These are phyloP conservation scores for Himalopsyche japonica DNA, from an alignment of 2,888 invertebrate species.

Conservation along the genomic window DNA sequence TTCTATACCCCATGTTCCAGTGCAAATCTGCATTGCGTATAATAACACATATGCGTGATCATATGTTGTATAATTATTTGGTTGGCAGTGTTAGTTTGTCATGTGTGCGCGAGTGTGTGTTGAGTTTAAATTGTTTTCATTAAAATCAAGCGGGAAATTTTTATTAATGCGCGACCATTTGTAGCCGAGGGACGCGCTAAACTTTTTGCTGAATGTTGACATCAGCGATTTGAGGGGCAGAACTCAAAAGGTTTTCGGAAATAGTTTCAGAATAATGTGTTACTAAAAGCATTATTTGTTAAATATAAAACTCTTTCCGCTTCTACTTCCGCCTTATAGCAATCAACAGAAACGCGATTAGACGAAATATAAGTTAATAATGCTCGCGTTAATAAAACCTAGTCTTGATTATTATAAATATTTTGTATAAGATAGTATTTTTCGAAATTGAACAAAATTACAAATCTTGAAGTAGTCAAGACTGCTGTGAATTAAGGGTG, in stretches of 20 bases:
- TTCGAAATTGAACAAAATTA: no score
- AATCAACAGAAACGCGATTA: no score
- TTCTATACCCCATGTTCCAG: neutral
- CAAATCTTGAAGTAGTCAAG: no score
- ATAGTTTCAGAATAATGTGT: neutral
- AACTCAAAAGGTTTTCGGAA: neutral
- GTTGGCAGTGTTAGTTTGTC: neutral
- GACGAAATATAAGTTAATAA: no score
- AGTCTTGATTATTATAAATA: no score
- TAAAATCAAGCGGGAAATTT: slow-evolving; percentile 19
- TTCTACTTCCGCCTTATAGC: no score
- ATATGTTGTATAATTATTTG: neutral
- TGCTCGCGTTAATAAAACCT: no score
- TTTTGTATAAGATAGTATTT: no score
- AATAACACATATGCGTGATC: neutral
- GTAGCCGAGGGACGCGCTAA: slow-evolving; percentile 18
- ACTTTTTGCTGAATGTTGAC: neutral
- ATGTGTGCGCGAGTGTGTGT: neutral
- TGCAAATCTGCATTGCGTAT: neutral
- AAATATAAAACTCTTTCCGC: no score
- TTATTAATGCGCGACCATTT: slow-evolving; percentile 39
- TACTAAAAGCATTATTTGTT: no score
- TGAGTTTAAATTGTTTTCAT: slow-evolving; percentile 26
- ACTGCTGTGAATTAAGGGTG: no score
- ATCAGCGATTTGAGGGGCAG: neutral